Evolutionary conservation across 2,113 vertebrate species (phyloP).

Genomic region (Abramis brama): DNA sequence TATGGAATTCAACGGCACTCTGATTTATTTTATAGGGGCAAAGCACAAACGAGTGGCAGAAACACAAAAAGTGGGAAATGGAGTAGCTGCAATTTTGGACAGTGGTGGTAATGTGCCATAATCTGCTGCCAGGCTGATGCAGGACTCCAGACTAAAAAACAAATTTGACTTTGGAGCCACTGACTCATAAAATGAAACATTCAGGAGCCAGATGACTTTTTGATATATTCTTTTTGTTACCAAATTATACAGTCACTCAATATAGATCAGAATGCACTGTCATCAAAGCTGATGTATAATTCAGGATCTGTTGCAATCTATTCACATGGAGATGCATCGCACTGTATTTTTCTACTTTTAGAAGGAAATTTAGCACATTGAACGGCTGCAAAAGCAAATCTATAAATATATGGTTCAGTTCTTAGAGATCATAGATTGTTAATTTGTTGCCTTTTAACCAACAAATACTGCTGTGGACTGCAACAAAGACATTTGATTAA

Average conservation of each 20-base stretch:
- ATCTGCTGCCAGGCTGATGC: slow-evolving; percentile 22
- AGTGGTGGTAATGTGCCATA: slow-evolving; percentile 37
- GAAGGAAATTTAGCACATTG: not conserved
- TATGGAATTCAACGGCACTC: slow-evolving; percentile 44
- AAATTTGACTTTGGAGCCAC: not conserved
- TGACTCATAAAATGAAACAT: slow-evolving; percentile 20
- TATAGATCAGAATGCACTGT: not conserved
- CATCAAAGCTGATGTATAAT: not conserved
- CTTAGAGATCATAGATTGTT: not conserved
- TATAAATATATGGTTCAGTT: not conserved
- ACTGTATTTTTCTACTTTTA: not conserved
- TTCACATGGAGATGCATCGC: not conserved
- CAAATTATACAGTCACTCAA: slow-evolving; percentile 10
- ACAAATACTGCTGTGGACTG: not conserved
- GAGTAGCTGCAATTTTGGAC: slow-evolving; percentile 32
- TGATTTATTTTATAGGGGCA: slow-evolving; percentile 29
- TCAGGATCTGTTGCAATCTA: not conserved
- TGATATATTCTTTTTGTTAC: not conserved
- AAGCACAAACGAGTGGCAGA: not conserved
- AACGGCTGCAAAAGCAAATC: not conserved
- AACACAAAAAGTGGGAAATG: slow-evolving; percentile 20
- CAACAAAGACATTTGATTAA: not conserved
- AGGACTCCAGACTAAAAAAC: slow-evolving; percentile 3
- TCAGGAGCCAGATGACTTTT: not conserved
- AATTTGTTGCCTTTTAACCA: not conserved